Evolutionary conservation across 1,140 invertebrate genomes (phyloP).

Genomic region (Tribolium castaneum): DNA sequence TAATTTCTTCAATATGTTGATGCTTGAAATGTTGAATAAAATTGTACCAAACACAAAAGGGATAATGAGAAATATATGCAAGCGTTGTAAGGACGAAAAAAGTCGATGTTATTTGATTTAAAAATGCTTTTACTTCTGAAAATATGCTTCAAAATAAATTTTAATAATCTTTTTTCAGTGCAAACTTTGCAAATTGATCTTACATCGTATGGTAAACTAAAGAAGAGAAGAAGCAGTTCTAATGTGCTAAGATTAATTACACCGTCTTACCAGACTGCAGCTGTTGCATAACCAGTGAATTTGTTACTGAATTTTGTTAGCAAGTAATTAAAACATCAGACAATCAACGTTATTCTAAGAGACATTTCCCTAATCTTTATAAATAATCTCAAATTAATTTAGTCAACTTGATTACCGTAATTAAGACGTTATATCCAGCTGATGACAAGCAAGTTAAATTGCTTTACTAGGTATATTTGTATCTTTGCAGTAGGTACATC

Average conservation of each 20-base stretch:
- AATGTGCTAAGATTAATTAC: not conserved
- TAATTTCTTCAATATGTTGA: too few relatives aligned
- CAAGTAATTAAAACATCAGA: not conserved
- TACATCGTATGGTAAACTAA: not conserved
- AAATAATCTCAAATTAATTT: not conserved
- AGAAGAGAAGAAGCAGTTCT: not conserved
- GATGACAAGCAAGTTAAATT: not conserved
- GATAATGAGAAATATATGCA: too few relatives aligned
- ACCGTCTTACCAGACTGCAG: not conserved
- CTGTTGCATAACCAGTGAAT: not conserved
- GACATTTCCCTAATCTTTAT: not conserved
- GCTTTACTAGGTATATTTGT: too few relatives aligned
- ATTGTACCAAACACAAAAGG: too few relatives aligned
- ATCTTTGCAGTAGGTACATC: too few relatives aligned
- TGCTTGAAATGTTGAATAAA: too few relatives aligned
- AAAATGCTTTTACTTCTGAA: too few relatives aligned
- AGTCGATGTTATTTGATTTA: too few relatives aligned
- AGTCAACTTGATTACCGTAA: not conserved
- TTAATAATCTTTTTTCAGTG: not conserved
- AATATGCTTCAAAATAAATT: too few relatives aligned
- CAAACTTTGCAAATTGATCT: too few relatives aligned
- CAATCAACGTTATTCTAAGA: not conserved
- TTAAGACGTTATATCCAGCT: not conserved
- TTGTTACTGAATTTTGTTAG: not conserved
- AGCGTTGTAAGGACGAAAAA: too few relatives aligned